Percentiles rank a stretch among this genome's conserved stretches.
These are phyloP conservation scores for Pissodes strobi DNA, from an alignment of 1,140 invertebrate species.

Conservation along the genomic window DNA sequence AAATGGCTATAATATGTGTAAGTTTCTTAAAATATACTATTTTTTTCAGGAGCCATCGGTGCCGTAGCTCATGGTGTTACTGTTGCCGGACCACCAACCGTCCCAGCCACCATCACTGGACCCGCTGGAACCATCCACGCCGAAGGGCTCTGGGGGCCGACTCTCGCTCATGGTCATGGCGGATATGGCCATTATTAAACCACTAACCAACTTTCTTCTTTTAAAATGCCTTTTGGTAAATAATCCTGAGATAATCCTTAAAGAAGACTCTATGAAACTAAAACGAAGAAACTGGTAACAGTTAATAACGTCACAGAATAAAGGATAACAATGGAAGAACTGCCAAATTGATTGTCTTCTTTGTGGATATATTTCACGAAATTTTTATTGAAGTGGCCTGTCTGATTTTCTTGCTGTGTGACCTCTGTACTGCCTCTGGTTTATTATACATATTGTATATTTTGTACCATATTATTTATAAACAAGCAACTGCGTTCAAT, in stretches of 20 bases:
- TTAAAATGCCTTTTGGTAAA: constrained; percentile 10
- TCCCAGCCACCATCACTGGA: constrained; percentile 33
- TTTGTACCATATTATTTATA: constrained; percentile 31
- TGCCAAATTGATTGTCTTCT: too few relatives aligned
- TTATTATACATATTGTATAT: constrained; percentile 23
- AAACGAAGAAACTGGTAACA: background rate
- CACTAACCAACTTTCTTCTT: background rate
- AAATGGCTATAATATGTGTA: too few relatives aligned
- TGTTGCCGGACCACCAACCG: constrained; percentile 32
- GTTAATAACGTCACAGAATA: too few relatives aligned
- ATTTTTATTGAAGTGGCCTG: constrained; percentile 15
- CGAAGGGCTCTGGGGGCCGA: constrained; percentile 34
- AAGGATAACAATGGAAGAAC: too few relatives aligned
- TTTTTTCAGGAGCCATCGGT: constrained; percentile 17
- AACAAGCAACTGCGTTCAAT: constrained; percentile 26
- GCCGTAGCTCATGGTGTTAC: constrained; percentile 24
- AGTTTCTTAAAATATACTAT: too few relatives aligned
- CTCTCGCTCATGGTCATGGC: constrained; percentile 35
- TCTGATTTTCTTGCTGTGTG: constrained; percentile 19
- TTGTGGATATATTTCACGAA: constrained; percentile 6
- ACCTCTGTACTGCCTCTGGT: constrained; percentile 16
- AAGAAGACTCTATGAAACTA: background rate
- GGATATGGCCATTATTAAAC: constrained; percentile 33
- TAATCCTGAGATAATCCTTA: constrained; percentile 11
- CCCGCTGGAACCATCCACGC: constrained; percentile 22